Base-by-base conservation (phyloP, 37 sponge, comb jelly and placozoan species). In the Aphrocallistes beatrix region DNA sequence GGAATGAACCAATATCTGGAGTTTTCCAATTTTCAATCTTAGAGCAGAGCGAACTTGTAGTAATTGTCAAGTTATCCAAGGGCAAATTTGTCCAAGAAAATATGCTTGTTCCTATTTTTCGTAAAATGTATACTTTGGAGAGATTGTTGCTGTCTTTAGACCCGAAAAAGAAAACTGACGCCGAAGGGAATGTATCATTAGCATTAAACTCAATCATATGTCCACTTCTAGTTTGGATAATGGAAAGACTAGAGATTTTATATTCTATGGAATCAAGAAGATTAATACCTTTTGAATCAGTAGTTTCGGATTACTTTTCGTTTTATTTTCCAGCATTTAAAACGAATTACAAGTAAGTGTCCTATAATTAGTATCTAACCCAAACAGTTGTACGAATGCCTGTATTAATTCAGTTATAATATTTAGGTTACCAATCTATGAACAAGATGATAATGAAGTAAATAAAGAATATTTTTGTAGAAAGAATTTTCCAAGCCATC, bases 1-100 rank as follows among this genome's bases (percentile, higher is more conserved):
- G 75, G n/a, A 60, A 60, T 60, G 75, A 60, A 30, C 75, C 34
- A 60, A 60, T 60, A 60, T 60, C 75, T 19, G 75, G 75, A 6
- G n/a, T 60, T 60, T 60, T 60, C n/a, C 75, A 60, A 60, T 60
- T 60, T 60, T 21, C 75, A 19, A 60, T 60, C 10, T 60, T 60
- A 60, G 75, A 60, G 21, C 75, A 19, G 21, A 30, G n/a, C 28
- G 75, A 60, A 60, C 75, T 60, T 3, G 75, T 60, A 60, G n/a
- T 60, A 60, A 13, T 60, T 25, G 75, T 60, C 10, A 60, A 60
- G n/a, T 60, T 60, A 60, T 1, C 75, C 34, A 60, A 13, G n/a
- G 75, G 75, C 6, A 60, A 60, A 60, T 60, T 25, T 60, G n/a
- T 60, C n/a, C 75, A 30, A 25, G 75, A 60, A 30, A 60, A 30